Conservation (phyloP, 2,797 vertebrate species). For the Percopsis omiscomaycus region DNA sequence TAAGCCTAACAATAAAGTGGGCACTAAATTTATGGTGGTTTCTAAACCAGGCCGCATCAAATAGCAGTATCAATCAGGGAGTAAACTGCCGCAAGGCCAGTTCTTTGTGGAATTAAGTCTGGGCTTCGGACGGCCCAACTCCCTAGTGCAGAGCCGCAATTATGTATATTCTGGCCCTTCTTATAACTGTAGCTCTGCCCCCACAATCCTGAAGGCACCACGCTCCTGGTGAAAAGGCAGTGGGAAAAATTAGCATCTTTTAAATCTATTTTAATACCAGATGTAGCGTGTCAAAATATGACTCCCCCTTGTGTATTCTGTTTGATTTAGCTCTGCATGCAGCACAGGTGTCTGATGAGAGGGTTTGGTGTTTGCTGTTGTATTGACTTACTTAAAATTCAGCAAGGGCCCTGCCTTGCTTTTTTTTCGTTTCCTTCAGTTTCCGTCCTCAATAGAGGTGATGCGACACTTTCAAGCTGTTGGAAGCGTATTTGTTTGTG, state of each 20-base stretch:
- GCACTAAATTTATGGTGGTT: constrained; percentile 63
- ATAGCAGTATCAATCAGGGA: constrained; percentile 66
- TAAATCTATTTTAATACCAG: constrained; percentile 16
- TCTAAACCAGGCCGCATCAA: constrained; percentile 50
- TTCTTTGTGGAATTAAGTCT: constrained; percentile 52
- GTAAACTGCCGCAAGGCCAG: constrained; percentile 52
- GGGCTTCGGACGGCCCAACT: constrained; percentile 40
- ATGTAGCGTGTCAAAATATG: constrained; percentile 15
- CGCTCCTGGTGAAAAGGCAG: not conserved
- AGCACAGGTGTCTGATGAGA: constrained; percentile 11
- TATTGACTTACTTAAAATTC: too few species aligned
- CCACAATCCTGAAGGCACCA: constrained; percentile 15
- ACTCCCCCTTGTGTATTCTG: constrained; percentile 10
- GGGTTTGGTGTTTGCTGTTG: constrained; percentile 1
- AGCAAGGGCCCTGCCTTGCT: too few species aligned
- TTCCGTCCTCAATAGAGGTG: too few species aligned
- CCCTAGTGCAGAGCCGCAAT: constrained; percentile 40
- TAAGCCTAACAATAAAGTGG: constrained; percentile 68
- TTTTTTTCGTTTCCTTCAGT: too few species aligned
- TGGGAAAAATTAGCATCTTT: constrained; percentile 23
- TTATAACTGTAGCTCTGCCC: constrained; percentile 21
- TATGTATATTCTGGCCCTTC: constrained; percentile 37
- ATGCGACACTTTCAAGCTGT: not conserved
- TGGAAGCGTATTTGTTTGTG: not conserved
- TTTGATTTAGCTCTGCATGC: constrained; percentile 14